Conservation (phyloP, 2,888 invertebrate genomes). For the Coenonympha glycerion region DNA sequence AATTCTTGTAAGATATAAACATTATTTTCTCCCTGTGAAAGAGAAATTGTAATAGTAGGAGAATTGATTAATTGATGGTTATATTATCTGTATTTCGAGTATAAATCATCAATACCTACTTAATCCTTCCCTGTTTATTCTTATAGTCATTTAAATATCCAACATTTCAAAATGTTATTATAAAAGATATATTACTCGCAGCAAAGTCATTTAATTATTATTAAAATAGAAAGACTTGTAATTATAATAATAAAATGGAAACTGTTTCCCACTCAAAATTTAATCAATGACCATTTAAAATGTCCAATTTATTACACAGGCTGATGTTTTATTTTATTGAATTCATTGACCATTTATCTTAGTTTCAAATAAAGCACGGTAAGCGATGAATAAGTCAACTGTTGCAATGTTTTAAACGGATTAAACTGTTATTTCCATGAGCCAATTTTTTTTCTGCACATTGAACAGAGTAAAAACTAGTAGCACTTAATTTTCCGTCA, state of each 20-base stretch:
- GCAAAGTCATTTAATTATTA: no score
- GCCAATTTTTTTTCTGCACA: no score
- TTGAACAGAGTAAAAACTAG: not conserved
- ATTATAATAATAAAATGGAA: no score
- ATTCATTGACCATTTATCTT: constrained; percentile 46
- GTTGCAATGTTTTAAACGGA: constrained; percentile 47
- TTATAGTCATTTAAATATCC: no score
- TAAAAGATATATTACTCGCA: no score
- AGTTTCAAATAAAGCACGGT: constrained; percentile 42
- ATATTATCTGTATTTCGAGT: no score
- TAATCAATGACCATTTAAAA: constrained; percentile 27
- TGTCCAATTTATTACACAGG: constrained; percentile 25
- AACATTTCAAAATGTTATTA: no score
- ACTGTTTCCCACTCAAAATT: constrained; percentile 20
- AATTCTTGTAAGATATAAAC: not conserved
- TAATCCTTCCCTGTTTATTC: no score
- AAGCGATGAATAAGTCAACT: constrained; percentile 51
- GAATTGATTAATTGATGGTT: no score
- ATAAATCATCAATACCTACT: no score
- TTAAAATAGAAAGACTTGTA: constrained; percentile 1
- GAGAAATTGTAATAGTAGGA: no score
- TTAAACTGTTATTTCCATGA: constrained; percentile 37
- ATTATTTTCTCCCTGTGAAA: no score
- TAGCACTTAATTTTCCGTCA: not conserved
- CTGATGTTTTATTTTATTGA: constrained; percentile 42